phyloP scores from a whole-genome alignment of 92 coral and sea anemone genomes.

The Bergia sp. region DNA sequence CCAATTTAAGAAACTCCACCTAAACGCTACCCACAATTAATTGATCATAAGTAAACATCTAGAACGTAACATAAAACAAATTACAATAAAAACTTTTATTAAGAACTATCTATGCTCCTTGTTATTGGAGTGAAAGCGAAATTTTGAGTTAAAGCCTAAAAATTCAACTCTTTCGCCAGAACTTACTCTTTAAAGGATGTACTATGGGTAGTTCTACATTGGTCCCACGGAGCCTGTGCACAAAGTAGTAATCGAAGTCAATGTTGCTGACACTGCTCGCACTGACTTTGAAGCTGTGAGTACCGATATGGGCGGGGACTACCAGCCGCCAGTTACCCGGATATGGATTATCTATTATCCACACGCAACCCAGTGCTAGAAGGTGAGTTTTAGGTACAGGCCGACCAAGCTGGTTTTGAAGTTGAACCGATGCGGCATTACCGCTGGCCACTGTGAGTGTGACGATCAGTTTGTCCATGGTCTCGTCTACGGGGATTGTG shows the following conservation, averaged over 20 bases:
- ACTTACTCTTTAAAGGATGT: slow-evolving; percentile 55
- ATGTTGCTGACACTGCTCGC: slow-evolving; percentile 62
- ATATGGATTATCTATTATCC: slow-evolving; percentile 54
- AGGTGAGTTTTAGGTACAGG: slow-evolving; percentile 31
- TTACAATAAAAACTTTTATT: too few species aligned
- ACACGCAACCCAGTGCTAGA: slow-evolving; percentile 61
- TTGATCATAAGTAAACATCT: too few species aligned
- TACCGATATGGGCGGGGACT: slow-evolving; percentile 60
- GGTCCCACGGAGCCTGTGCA: slow-evolving; percentile 35
- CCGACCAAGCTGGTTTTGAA: slow-evolving; percentile 57
- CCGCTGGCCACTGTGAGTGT: slow-evolving; percentile 55
- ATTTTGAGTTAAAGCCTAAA: neutral
- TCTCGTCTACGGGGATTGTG: slow-evolving; percentile 73
- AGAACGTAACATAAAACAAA: too few species aligned
- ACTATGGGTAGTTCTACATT: slow-evolving; percentile 58
- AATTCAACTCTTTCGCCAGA: neutral
- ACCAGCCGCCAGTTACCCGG: slow-evolving; percentile 63
- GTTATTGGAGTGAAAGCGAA: neutral
- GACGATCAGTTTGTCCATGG: slow-evolving; percentile 64
- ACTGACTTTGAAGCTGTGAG: slow-evolving; percentile 78
- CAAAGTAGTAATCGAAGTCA: slow-evolving; percentile 66
- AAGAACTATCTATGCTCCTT: too few species aligned
- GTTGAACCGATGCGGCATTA: slow-evolving; percentile 36
- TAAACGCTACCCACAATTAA: too few species aligned
- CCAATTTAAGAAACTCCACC: too few species aligned